Evolutionary conservation across 30 jellyfish, hydroid and myxozoan genomes (phyloP), one percentile per base, ranked within the genome.

Genomic region (Hydractinia symbiolongicarpus): DNA sequence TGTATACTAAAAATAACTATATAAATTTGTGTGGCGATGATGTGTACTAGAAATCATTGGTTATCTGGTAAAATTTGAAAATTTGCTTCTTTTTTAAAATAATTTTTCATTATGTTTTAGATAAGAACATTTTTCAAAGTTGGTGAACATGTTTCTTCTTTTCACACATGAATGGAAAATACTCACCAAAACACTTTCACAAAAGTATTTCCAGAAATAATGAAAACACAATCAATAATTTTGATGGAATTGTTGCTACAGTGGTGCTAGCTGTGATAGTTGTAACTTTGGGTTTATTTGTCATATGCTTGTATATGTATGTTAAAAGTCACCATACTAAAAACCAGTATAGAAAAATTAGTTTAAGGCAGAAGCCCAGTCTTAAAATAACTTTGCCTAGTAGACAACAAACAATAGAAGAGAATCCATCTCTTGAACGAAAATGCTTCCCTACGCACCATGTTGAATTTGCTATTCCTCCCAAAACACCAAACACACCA

Each of bases 401-500:
- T 19, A 30, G 80, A 71, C 9, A 15, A 58, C 21, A 50, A 1
- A 71, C 40, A 9, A 8, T 71, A 8, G 80, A 71, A 71, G 17
- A 50, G 60, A 54, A 71, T 1, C 60, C 60, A 19, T 53, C 9
- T 19, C 30, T 64, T 7, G 74, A 64, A 64, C 52, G 40, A 51
- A 64, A 64, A 6, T 51, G 52, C 17, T n/a, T 7, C 6, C 74
- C 9, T 0, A 7, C 21, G 51, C 17, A 52, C 21, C 40, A 71
- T 9, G 51, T 53, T 7, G 80, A 71, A 20, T 30, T 71, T 4
- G 9, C 52, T 50, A 52, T 64, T n/a, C 74, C 78, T 13, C 78
- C 80, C 15, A 52, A 8, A 71, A 71, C 80, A 5, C 80, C 80
- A 4, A 52, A 54, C n/a, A 71, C 80, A 49, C 80, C 80, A n/a